Evolutionary conservation across 2,113 vertebrate species (phyloP), one percentile per base, ranked within the genome.

Genomic region (Xenopus laevis): DNA sequence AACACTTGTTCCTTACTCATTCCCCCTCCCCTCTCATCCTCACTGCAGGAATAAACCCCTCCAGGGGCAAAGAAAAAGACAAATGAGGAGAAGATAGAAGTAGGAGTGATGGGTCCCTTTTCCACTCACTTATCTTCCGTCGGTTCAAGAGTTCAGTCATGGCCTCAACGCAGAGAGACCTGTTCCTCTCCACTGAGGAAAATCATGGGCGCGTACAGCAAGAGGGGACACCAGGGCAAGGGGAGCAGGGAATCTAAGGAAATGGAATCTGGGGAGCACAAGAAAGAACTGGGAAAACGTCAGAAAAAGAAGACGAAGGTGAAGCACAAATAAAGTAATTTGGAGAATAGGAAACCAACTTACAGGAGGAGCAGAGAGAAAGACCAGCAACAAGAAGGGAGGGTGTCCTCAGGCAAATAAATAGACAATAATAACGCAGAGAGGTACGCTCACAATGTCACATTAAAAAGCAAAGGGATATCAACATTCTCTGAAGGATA

Each of bases 71-170:
- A 70, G 74, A 62, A 50, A 21, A 27, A 27, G 23, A 27, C 23
- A 27, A 27, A 27, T 27, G 23, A 27, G 23, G 23, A 27, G 23
- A 27, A 27, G 23, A 27, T 27, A 27, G 23, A 70, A 77, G 74
- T 59, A 77, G 74, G 66, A 77, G 58, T 68, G 59, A 77, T 77
- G 66, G 66, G 74, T 77, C 74, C 74, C 74, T 77, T 20, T 77
- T 46, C 74, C 74, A 70, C 74, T 77, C 74, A 70, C 74, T 77
- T 77, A 77, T 77, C 74, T 77, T 77, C 59, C 52, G 27, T 77
- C 74, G 74, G 74, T 77, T 77, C 74, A 77, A 77, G 74, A 77
- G 74, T 77, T 77, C 67, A 77, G 66, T 57, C 74, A 77, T 77
- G 74, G 74, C 74, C 74, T 70, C 67, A 50, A 33, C 60, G 30